Evolutionary conservation across 2,797 vertebrate genomes (phyloP), one percentile per base, ranked within the genome.

Genomic region (Enteromius anoplus): DNA sequence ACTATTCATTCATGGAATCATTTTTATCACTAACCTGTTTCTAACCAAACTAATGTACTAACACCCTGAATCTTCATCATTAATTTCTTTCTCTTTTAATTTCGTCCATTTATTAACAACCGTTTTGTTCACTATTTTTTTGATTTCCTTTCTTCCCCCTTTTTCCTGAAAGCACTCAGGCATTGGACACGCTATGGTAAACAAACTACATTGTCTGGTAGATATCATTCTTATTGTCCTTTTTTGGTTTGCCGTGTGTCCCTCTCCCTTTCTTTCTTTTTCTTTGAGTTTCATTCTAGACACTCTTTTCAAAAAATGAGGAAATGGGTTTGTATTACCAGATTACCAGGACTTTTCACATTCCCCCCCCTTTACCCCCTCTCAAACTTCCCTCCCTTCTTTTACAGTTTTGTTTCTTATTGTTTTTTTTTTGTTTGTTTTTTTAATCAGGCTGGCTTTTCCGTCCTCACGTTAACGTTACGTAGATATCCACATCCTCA

Each of bases 211-310:
- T 96, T 96, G 95, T 95, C 95, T 94, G 95, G 95, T 96, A 96
- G 95, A 95, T 95, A 96, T 94, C 94, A 95, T 95, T 95, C 93
- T 95, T 95, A 94, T 95, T 95, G 93, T 98, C 93, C 94, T 95
- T 94, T 95, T 95, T 95, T 99, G 97, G 97, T 98, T 99, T 99
- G 98, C 97, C 96, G 97, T 99, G 98, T 99, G 96, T 98, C 96
- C 95, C 95, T 92, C 93, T 92, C 88, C 94, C 93, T 91, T 93
- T 93, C 92, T 93, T 91, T 89, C 90, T 93, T 93, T 91, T 96
- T 93, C 89, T 92, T 94, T 96, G 94, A 91, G 94, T 95, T 95
- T 94, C 91, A 96, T 95, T 94, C 89, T 94, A 95, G 95, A 93
- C 89, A 93, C 90, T 90, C 93, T 93, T 93, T 90, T 92, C 90